Conservation (phyloP, 2,888 invertebrate species). For the Diloba caeruleocephala region DNA sequence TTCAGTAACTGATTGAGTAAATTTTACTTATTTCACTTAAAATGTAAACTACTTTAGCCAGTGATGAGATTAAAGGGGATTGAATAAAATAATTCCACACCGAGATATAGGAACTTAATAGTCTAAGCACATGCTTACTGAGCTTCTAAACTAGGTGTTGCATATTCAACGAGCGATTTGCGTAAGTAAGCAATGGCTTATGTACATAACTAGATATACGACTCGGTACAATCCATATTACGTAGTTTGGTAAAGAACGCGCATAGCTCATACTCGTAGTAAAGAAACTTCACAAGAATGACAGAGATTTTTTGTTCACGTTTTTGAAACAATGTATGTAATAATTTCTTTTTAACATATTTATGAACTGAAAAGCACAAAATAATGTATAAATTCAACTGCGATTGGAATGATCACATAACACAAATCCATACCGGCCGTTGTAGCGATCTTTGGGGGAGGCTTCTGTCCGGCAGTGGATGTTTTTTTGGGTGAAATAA, state of each 20-base stretch:
- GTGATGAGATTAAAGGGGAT: constrained; percentile 57
- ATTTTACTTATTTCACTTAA: constrained; percentile 23
- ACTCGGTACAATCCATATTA: constrained; percentile 55
- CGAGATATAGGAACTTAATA: constrained; percentile 81
- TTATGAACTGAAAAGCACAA: no score
- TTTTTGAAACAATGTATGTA: no score
- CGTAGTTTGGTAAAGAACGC: constrained; percentile 53
- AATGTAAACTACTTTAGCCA: constrained; percentile 31
- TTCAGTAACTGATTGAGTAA: not conserved
- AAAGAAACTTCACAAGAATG: not conserved
- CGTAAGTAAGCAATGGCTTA: constrained; percentile 87
- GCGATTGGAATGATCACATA: no score
- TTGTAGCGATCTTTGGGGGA: no score
- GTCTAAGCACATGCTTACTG: constrained; percentile 86
- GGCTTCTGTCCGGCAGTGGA: no score
- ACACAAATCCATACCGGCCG: no score
- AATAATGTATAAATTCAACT: no score
- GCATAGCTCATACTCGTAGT: constrained; percentile 13
- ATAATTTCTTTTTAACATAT: no score
- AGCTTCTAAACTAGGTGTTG: constrained; percentile 86
- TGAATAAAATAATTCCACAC: constrained; percentile 67
- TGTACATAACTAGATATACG: constrained; percentile 77
- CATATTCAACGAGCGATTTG: constrained; percentile 89
- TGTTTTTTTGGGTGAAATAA: no score
- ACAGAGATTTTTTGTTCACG: no score